These are phyloP conservation scores for Reticulitermes speratus DNA, from an alignment of 1,140 invertebrate species.

Conservation along the genomic window DNA sequence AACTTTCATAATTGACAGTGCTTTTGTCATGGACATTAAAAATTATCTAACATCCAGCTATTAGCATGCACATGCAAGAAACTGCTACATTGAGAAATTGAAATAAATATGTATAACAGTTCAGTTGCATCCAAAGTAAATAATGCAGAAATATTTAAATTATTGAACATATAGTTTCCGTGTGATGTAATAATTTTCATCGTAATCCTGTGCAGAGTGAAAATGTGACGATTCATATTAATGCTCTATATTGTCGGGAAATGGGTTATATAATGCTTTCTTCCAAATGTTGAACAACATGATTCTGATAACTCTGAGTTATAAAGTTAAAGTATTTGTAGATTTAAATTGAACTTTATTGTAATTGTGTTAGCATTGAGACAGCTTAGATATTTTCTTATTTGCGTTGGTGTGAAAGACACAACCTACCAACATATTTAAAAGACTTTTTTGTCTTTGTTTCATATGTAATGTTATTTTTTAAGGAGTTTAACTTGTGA, in stretches of 20 bases:
- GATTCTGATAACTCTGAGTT: no score
- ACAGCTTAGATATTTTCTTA: no score
- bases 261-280: not conserved
- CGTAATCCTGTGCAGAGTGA: not conserved
- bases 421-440: no score
- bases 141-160: slow-evolving; percentile 16
- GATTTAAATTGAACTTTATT: no score
- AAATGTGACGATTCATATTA: not conserved
- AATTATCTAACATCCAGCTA: slow-evolving; percentile 19
- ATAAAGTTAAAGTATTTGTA: no score
- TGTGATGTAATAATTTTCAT: not conserved
- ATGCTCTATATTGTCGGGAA: not conserved
- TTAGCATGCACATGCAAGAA: no score
- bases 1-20: slow-evolving; percentile 74
- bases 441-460: no score
- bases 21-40: slow-evolving; percentile 20
- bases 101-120: not conserved
- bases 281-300: no score
- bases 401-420: no score
- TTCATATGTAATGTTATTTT: no score
- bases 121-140: not conserved
- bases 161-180: slow-evolving; percentile 13
- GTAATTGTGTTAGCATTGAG: no score
- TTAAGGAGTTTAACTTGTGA: no score
- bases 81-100: not conserved